phyloP scores from a whole-genome alignment of 2,797 vertebrate genomes.

The Chlorospingus semifuscus region DNA sequence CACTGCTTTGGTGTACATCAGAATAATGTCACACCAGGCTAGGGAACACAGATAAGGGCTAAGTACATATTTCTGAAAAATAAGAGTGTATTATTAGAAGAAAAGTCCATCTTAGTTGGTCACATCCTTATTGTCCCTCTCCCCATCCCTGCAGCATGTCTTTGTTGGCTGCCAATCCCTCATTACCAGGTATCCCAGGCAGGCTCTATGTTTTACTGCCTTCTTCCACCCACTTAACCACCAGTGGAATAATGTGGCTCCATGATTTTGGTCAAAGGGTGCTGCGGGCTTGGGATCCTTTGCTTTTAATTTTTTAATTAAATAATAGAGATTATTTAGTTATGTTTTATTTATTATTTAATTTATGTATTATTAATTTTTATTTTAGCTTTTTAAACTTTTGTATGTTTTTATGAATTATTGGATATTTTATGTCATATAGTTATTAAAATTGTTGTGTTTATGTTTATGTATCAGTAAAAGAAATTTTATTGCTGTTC shows the following conservation, averaged over 20 bases:
- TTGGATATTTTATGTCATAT: neutral
- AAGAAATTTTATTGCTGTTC: neutral
- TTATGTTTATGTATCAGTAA: neutral
- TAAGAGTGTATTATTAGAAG: neutral
- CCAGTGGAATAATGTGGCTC: neutral
- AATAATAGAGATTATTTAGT: neutral
- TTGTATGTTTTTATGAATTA: neutral
- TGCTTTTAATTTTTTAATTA: neutral
- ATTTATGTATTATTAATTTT: too few relatives aligned
- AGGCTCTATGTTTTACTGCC: neutral
- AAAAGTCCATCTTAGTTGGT: neutral
- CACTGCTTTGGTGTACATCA: neutral
- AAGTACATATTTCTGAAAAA: neutral
- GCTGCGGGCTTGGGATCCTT: neutral
- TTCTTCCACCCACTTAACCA: neutral
- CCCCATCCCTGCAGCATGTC: neutral
- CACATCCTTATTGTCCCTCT: neutral
- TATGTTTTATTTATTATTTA: neutral
- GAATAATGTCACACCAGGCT: neutral
- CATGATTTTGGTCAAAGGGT: neutral
- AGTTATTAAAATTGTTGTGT: neutral
- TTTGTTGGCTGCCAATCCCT: neutral
- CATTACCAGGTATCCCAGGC: neutral
- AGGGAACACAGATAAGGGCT: neutral
- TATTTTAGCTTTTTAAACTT: too few relatives aligned